Percentiles rank a stretch among this genome's conserved stretches.
phyloP scores from a whole-genome alignment of 2,888 invertebrate genomes.

The Apamea monoglypha region DNA sequence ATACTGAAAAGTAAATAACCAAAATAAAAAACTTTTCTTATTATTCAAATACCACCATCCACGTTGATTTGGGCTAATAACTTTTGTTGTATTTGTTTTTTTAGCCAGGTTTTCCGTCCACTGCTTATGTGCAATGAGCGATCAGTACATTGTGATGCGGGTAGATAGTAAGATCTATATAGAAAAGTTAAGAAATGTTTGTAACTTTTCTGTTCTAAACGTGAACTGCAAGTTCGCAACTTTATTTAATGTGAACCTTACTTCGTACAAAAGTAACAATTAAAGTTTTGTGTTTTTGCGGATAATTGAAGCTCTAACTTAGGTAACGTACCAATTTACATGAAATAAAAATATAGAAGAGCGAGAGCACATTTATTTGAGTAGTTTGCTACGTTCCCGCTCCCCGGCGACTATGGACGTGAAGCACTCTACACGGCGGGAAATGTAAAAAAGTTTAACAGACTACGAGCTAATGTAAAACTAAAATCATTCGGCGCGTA shows the following conservation, averaged over 20 bases:
- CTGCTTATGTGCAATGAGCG: neutral
- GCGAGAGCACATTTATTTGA: slow-evolving; percentile 38
- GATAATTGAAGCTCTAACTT: slow-evolving; percentile 33
- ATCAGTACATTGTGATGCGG: neutral
- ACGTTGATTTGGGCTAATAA: neutral
- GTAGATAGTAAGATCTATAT: neutral
- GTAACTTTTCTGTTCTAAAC: neutral
- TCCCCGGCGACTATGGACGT: neutral
- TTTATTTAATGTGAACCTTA: neutral
- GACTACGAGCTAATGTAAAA: slow-evolving; percentile 1
- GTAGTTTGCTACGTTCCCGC: slow-evolving; percentile 10
- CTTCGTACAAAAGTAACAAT: slow-evolving; percentile 11
- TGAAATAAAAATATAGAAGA: slow-evolving; percentile 14
- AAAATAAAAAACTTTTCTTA: neutral
- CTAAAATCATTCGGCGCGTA: neutral
- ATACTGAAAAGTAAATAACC: neutral
- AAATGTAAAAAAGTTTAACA: slow-evolving; percentile 3
- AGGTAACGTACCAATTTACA: neutral
- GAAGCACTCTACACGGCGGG: neutral
- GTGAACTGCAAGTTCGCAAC: neutral
- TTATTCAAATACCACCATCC: neutral
- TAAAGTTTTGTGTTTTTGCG: slow-evolving; percentile 1
- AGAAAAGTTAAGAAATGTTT: neutral
- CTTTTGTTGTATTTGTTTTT: slow-evolving; percentile 1
- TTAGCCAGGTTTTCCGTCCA: neutral